These are phyloP conservation scores for Ennomos erosarius DNA, from an alignment of 2,888 invertebrate genomes.

Conservation along the genomic window DNA sequence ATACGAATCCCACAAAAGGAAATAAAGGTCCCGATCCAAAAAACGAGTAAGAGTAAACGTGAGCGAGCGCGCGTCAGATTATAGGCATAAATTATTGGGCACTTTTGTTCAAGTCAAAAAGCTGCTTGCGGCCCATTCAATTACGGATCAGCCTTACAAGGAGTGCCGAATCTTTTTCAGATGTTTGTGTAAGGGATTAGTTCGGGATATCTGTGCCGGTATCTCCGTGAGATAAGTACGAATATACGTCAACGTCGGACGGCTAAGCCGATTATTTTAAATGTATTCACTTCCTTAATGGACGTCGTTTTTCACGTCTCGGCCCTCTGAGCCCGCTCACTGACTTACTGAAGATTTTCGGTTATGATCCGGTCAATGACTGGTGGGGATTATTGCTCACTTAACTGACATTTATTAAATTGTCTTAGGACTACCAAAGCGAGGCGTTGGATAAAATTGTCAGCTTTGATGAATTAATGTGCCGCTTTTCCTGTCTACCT, in stretches of 20 bases:
- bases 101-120: conserved; percentile 82
- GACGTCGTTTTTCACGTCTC: conserved; percentile 82
- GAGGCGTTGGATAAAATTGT: conserved; percentile 51
- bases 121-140: conserved; percentile 77
- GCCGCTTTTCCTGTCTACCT: conserved; percentile 41
- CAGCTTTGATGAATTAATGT: conserved; percentile 51
- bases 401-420: conserved; percentile 75
- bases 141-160: conserved; percentile 78
- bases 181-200: conserved; percentile 84
- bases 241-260: conserved; percentile 85
- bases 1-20: conserved; percentile 73
- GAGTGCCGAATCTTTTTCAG: conserved; percentile 82
- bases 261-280: conserved; percentile 85
- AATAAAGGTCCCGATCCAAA: conserved; percentile 67
- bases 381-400: conserved; percentile 71
- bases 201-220: conserved; percentile 82
- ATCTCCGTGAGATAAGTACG: conserved; percentile 85
- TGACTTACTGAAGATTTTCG: conserved; percentile 82
- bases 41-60: conserved; percentile 70
- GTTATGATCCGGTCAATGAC: conserved; percentile 84
- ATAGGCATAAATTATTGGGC: conserved; percentile 83
- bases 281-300: conserved; percentile 86
- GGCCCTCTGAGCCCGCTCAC: conserved; percentile 66
- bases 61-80: conserved; percentile 78
- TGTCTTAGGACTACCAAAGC: conserved; percentile 55